Evolutionary conservation across 2,888 invertebrate species (phyloP), one percentile per base, ranked within the genome.

Genomic region (Amaurobius ferox): DNA sequence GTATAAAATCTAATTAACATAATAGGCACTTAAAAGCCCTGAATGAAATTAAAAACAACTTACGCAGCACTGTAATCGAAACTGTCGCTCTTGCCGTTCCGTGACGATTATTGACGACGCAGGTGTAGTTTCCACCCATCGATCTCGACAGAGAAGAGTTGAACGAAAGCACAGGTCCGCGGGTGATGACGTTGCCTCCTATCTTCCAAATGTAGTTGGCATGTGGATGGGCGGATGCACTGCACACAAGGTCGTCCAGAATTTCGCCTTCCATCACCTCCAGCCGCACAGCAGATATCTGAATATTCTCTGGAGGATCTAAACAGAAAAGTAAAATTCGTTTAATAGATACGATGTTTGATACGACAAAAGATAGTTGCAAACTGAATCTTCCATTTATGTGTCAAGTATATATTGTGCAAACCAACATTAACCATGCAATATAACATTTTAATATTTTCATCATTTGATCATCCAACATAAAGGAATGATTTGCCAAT

Each of bases 251-350:
- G 28, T 89, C 87, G 40, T 88, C 88, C 19, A 88, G 81, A 19
- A 89, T 81, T 29, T 90, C 90, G 5, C 90, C 90, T 89, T 91
- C 91, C 67, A 90, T 89, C n/a, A 91, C 90, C 79, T 91, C 90
- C 23, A 91, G 88, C 32, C 89, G 79, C 3, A 89, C 88, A 78
- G 92, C 92, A 2, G 94, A 94, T 11, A 96, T 95, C 0, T 94
- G 94, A 89, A 97, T 94, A 90, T 96, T 95, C 90, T 96, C 96
- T n/a, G 97, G 97, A 88, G 95, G 94, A 93, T 94, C 95, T 96
- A 11, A 5, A 55, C 1, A 55, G 5, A 35, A 35, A 35, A 35
- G 9, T 35, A 9, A 35, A 35, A 7, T 35, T 9, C 35, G 9
- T 35, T 35, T 35, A n/a, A n/a, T n/a, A n/a, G n/a, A n/a, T n/a